phyloP scores from a whole-genome alignment of 2,797 vertebrate genomes.

The Oreochromis grahami region DNA sequence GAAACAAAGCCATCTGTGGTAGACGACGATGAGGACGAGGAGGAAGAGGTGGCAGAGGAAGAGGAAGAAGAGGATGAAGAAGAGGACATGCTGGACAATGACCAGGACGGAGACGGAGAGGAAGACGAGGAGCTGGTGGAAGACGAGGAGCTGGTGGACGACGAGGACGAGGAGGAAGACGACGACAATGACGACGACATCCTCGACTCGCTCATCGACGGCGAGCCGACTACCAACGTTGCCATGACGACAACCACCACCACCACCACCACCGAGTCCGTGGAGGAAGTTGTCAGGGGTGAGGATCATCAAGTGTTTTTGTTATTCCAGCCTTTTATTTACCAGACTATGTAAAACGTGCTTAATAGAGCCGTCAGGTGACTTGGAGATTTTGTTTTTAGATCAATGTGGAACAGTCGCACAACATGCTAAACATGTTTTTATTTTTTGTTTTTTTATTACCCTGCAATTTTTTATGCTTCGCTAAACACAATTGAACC shows the following conservation, averaged over 20 bases:
- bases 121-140: slow-evolving; percentile 79
- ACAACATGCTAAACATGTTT: background rate
- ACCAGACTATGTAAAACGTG: background rate
- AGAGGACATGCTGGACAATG: slow-evolving; percentile 69
- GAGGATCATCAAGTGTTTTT: background rate
- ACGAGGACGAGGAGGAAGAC: slow-evolving; percentile 79
- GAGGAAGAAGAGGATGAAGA: slow-evolving; percentile 62
- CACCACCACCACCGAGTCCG: slow-evolving; percentile 94
- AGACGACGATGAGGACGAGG: slow-evolving; percentile 73
- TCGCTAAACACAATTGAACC: slow-evolving; percentile 4
- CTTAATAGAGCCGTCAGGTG: background rate
- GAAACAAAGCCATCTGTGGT: slow-evolving; percentile 78
- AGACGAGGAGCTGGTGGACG: slow-evolving; percentile 77
- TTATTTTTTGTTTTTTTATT: background rate
- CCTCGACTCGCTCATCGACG: slow-evolving; percentile 71
- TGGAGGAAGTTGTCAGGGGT: slow-evolving; percentile 97
- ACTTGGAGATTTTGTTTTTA: background rate
- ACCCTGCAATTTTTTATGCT: background rate
- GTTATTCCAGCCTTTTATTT: background rate
- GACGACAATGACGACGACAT: slow-evolving; percentile 72
- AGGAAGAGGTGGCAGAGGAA: slow-evolving; percentile 50
- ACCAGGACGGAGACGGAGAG: slow-evolving; percentile 78
- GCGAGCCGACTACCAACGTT: slow-evolving; percentile 84
- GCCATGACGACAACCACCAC: slow-evolving; percentile 90
- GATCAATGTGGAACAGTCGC: background rate